Percentiles rank a stretch among this genome's conserved stretches.
Evolutionary conservation across 2,113 vertebrate genomes (phyloP).

Genomic region (Empidonax alnorum): DNA sequence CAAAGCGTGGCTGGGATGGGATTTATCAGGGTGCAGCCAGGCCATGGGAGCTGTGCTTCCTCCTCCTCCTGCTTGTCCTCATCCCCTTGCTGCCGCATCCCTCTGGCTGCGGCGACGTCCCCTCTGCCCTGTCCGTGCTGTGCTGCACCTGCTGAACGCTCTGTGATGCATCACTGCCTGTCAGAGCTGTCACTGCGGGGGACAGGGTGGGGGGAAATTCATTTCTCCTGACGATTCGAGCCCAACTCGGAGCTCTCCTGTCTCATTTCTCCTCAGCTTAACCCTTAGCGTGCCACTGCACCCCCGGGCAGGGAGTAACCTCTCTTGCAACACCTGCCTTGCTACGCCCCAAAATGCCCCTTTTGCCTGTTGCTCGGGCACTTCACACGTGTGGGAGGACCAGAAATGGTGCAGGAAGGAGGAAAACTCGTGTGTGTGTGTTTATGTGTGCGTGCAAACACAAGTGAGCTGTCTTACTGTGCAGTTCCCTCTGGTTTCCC

Average conservation of each 20-base stretch:
- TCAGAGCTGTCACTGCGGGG: neutral
- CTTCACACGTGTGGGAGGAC: accelerated
- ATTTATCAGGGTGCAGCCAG: neutral
- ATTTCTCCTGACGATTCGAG: neutral
- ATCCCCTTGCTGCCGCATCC: accelerated
- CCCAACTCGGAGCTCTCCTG: neutral
- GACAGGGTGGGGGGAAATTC: neutral
- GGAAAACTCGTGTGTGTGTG: no score
- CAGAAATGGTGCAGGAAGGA: neutral
- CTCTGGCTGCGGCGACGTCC: neutral
- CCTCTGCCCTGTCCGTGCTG: neutral
- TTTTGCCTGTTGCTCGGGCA: accelerated
- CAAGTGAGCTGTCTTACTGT: neutral
- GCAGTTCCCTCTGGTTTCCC: conserved; percentile 4
- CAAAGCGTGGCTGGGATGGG: accelerated
- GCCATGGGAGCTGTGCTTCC: neutral
- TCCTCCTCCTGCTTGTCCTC: neutral
- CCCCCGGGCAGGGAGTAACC: accelerated
- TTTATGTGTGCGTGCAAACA: neutral
- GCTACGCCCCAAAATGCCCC: neutral
- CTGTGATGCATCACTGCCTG: neutral
- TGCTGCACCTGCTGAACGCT: neutral
- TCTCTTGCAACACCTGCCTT: accelerated
- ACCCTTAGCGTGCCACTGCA: accelerated
- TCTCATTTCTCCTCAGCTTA: neutral